phyloP scores from a whole-genome alignment of 1,140 invertebrate genomes.

The Drosophila parabipectinata region DNA sequence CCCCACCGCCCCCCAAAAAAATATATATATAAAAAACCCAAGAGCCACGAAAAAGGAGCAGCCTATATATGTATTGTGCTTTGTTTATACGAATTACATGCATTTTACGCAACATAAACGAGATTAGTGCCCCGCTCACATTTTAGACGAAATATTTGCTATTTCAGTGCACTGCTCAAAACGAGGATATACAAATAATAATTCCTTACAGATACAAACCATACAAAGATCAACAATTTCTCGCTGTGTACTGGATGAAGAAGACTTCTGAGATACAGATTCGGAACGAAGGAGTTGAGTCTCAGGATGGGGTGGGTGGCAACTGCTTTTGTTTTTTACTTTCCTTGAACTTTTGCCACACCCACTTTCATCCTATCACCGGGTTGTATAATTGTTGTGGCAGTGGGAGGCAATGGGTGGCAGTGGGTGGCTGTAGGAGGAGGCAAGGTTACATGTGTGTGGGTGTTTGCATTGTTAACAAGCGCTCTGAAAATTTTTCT shows the following conservation, averaged over 20 bases:
- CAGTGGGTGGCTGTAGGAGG: not conserved
- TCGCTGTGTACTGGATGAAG: slow-evolving; percentile 27
- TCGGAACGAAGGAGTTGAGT: slow-evolving; percentile 14
- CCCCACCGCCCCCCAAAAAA: slow-evolving; percentile 8
- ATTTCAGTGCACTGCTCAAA: not conserved
- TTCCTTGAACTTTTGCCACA: slow-evolving; percentile 50
- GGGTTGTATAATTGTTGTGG: slow-evolving; percentile 39
- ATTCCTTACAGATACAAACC: too few relatives aligned
- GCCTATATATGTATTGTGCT: slow-evolving; percentile 25
- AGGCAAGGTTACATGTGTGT: slow-evolving; percentile 24
- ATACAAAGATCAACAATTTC: slow-evolving; percentile 4
- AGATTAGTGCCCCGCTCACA: slow-evolving; percentile 75
- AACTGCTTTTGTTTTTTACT: slow-evolving; percentile 69
- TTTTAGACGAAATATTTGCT: slow-evolving; percentile 39
- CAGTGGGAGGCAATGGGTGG: not conserved
- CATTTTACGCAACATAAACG: slow-evolving; percentile 81
- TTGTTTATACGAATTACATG: slow-evolving; percentile 79
- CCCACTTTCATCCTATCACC: not conserved
- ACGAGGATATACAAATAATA: too few relatives aligned
- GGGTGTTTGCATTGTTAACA: slow-evolving; percentile 74
- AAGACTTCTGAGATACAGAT: slow-evolving; percentile 13
- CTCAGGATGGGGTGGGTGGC: slow-evolving; percentile 23
- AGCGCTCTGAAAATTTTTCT: slow-evolving; percentile 60
- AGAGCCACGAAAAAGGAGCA: slow-evolving; percentile 11
- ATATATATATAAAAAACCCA: not conserved